Evolutionary conservation across 2,113 vertebrate genomes (phyloP), one percentile per base, ranked within the genome.

Genomic region (Microtus ochrogaster): DNA sequence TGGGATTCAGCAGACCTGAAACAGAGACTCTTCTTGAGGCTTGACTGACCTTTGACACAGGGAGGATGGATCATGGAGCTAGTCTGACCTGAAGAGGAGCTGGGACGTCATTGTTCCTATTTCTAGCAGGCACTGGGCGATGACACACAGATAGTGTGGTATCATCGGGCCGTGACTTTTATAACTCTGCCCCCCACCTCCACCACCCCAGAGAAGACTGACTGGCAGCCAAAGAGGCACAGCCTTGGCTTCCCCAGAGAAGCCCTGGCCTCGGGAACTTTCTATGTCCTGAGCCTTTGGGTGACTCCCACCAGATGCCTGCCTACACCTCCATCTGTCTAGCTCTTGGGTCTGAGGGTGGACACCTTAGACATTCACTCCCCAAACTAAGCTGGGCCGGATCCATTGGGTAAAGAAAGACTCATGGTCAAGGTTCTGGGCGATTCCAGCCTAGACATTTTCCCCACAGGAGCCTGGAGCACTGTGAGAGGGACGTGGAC

Each of bases 231-330:
- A 7, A 82, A 68, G 39, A 4, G 87, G 68, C 0, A 1, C 33
- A 47, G 74, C 55, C 73, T 70, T 41, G 3, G 66, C 81, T 11
- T 36, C 39, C 0, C 0, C 5, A 0, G 0, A 30, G 49, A 44
- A 39, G 44, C 39, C 47, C n/a, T 14, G 30, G 41, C 84, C 33
- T 24, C 26, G 0, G 30, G 33, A 66, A 7, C 10, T 6, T 16
- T 72, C 47, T 33, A 1, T 41, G 22, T 78, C 70, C 41, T 26
- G 28, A 68, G 84, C 47, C 13, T 17, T 17, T 0, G 13, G 14
- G 3, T 6, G 0, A 26, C n/a, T 12, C 63, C 5, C 13, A n/a
- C 74, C 21, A 2, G 22, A 12, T 39, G 68, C 22, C 41, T 12
- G 3, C 41, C 55, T 66, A n/a, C 3, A 19, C n/a, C 47, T 88